Percentiles rank a stretch among this genome's conserved stretches.
phyloP scores from a whole-genome alignment of 2,888 invertebrate species.

The Lamellibrachia satsuma region DNA sequence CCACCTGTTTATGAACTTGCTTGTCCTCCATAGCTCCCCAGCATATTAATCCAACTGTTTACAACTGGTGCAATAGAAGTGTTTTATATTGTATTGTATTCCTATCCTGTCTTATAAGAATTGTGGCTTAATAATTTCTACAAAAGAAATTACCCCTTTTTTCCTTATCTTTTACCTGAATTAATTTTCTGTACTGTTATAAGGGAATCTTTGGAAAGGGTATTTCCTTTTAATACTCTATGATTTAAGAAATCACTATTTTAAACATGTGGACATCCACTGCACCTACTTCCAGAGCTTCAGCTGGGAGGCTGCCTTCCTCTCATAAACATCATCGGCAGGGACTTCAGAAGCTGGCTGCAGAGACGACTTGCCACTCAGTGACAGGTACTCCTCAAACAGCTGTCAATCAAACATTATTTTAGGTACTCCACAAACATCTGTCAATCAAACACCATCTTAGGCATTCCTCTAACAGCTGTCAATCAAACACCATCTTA shows the following conservation, averaged over 20 bases:
- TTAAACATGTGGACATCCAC: too few species aligned
- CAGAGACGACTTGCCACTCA: slow-evolving; percentile 47
- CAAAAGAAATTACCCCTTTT: too few species aligned
- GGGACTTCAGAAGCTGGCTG: slow-evolving; percentile 61
- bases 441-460: slow-evolving; percentile 40
- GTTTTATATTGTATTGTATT: too few species aligned
- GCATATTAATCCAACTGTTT: too few species aligned
- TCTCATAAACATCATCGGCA: slow-evolving; percentile 63
- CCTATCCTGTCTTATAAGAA: too few species aligned
- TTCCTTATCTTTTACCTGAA: too few species aligned
- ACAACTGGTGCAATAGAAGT: too few species aligned
- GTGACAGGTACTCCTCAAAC: slow-evolving; percentile 55
- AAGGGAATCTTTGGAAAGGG: neutral
- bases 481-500: slow-evolving; percentile 36
- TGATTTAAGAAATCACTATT: too few species aligned
- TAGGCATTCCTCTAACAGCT: slow-evolving; percentile 58
- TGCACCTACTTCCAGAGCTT: slow-evolving; percentile 72
- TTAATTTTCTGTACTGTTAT: neutral
- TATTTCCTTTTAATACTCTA: too few species aligned
- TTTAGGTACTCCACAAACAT: slow-evolving; percentile 54
- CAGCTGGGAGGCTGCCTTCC: slow-evolving; percentile 65
- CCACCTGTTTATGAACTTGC: too few species aligned
- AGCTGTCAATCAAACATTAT: slow-evolving; percentile 45
- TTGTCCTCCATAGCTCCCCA: too few species aligned
- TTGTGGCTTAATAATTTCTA: too few species aligned